phyloP scores from a whole-genome alignment of 2,113 vertebrate species.

The Prionailurus bengalensis region DNA sequence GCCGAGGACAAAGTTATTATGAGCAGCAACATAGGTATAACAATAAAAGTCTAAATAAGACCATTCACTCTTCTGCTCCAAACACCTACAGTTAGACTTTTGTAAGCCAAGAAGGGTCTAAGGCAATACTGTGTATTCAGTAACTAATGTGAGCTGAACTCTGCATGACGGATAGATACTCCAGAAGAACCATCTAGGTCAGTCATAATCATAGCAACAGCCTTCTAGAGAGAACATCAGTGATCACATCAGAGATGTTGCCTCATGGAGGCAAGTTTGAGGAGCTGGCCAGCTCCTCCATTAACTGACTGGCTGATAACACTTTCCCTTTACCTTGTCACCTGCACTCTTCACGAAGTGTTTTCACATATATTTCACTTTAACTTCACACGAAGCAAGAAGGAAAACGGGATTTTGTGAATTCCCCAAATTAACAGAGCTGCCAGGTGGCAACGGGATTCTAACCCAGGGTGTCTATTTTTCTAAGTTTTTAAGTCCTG shows the following conservation, averaged over 20 bases:
- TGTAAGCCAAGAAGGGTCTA: not conserved
- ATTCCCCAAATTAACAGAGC: not conserved
- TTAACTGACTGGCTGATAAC: not conserved
- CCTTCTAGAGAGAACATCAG: not conserved
- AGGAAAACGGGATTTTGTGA: not conserved
- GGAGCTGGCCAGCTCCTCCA: not conserved
- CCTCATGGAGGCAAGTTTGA: not conserved
- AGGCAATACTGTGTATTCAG: not conserved
- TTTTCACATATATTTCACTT: not conserved
- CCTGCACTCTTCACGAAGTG: not conserved
- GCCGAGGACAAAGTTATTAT: not conserved
- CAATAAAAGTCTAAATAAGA: not conserved
- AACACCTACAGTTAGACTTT: not conserved
- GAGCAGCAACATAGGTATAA: not conserved
- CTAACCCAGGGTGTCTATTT: not conserved
- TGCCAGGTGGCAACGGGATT: not conserved
- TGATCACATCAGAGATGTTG: not conserved
- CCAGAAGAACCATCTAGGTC: not conserved
- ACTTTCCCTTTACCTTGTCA: not conserved
- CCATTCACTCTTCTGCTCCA: not conserved
- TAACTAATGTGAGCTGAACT: not conserved
- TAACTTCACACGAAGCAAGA: not conserved
- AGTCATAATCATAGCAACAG: not conserved
- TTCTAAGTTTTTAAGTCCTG: not conserved
- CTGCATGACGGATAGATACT: not conserved